Evolutionary conservation across 2,888 invertebrate genomes (phyloP).

Genomic region (Isoperla grammatica): DNA sequence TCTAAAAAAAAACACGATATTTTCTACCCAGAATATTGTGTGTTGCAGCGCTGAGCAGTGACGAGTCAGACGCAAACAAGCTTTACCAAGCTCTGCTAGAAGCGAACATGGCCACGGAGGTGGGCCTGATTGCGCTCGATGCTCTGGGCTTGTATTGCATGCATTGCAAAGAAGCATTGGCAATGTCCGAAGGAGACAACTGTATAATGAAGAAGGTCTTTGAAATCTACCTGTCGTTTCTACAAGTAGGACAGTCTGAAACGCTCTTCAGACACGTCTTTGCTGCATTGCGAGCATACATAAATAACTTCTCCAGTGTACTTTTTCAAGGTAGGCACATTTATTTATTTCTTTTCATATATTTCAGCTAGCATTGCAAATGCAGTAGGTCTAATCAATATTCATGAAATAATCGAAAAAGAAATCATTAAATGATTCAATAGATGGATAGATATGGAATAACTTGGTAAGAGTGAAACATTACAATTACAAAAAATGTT

Average conservation of each 20-base stretch:
- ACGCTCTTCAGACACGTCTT: slow-evolving; percentile 85
- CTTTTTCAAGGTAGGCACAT: slow-evolving; percentile 65
- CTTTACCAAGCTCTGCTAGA: slow-evolving; percentile 62
- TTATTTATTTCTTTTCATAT: too few species aligned
- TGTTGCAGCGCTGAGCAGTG: slow-evolving; percentile 22
- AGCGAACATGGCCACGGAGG: slow-evolving; percentile 82
- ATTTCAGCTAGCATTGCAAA: too few species aligned
- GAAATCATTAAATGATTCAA: too few species aligned
- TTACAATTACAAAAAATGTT: too few species aligned
- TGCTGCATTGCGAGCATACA: slow-evolving; percentile 84
- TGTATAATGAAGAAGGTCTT: slow-evolving; percentile 75
- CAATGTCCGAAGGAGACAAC: slow-evolving; percentile 61
- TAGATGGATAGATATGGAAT: too few species aligned
- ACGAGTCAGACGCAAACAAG: slow-evolving; percentile 52
- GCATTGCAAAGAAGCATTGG: slow-evolving; percentile 57
- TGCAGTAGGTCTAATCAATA: too few species aligned
- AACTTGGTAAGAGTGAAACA: too few species aligned
- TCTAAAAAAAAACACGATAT: too few species aligned
- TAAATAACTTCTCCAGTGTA: slow-evolving; percentile 80
- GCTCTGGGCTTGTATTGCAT: slow-evolving; percentile 79
- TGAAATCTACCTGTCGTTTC: slow-evolving; percentile 77
- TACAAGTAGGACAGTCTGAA: slow-evolving; percentile 88
- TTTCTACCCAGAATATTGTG: too few species aligned
- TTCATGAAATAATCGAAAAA: too few species aligned
- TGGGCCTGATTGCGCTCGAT: slow-evolving; percentile 82